Evolutionary conservation across 2,113 vertebrate genomes (phyloP).

Genomic region (Heteronetta atricapilla): DNA sequence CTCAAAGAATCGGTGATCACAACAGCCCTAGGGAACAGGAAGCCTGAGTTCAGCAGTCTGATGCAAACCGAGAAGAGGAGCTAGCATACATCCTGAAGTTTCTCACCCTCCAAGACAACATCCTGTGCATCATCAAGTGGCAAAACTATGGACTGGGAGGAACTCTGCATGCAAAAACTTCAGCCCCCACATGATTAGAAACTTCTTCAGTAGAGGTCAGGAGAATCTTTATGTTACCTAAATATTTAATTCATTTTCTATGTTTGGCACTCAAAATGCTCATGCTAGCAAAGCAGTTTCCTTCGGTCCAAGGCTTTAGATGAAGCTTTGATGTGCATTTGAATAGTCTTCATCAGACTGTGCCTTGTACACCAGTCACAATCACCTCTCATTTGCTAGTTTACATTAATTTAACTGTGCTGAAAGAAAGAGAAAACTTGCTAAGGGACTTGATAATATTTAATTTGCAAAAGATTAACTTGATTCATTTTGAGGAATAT

Average conservation of each 20-base stretch:
- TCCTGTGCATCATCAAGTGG: neutral
- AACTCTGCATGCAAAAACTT: neutral
- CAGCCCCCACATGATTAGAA: neutral
- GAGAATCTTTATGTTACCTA: neutral
- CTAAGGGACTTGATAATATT: neutral
- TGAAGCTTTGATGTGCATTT: neutral
- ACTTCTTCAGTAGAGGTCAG: neutral
- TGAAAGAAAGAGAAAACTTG: neutral
- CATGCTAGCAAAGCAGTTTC: neutral
- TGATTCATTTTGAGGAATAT: neutral
- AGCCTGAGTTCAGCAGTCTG: neutral
- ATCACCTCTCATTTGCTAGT: neutral
- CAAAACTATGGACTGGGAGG: neutral
- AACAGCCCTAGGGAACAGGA: neutral
- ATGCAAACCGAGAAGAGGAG: neutral
- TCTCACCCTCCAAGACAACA: neutral
- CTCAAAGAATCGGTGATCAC: neutral
- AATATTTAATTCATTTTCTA: neutral
- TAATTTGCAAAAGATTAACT: neutral
- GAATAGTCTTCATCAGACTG: neutral
- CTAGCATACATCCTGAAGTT: neutral
- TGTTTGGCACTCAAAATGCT: neutral
- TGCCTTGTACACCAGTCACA: neutral
- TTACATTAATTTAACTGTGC: neutral
- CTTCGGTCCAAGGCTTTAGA: neutral